These are phyloP conservation scores for Bubo scandiacus DNA, from an alignment of 2,113 vertebrate species.

Conservation along the genomic window DNA sequence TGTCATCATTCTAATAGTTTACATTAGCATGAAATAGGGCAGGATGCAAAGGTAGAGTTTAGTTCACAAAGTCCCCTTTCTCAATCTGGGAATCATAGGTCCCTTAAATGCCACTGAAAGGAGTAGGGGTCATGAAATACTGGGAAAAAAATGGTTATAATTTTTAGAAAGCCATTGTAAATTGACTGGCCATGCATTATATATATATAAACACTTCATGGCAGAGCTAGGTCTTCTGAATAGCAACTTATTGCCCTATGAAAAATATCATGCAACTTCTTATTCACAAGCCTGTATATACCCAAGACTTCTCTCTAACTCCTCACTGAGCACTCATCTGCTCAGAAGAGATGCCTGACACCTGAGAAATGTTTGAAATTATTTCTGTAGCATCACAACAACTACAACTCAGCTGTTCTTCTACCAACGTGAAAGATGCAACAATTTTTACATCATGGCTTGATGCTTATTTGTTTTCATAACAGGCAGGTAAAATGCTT, in stretches of 20 bases:
- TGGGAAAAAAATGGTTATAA: background rate
- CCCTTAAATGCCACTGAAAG: background rate
- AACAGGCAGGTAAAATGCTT: background rate
- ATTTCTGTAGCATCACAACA: background rate
- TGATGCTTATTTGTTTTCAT: background rate
- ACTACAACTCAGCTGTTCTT: background rate
- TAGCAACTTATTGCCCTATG: background rate
- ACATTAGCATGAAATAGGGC: background rate
- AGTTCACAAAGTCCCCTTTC: background rate
- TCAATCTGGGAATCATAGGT: background rate
- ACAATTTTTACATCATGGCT: background rate
- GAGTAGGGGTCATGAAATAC: background rate
- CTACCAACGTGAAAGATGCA: background rate
- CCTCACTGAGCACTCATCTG: background rate
- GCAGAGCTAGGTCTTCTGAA: background rate
- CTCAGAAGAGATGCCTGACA: background rate
- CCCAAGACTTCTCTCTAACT: background rate
- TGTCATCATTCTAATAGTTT: background rate
- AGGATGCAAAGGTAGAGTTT: background rate
- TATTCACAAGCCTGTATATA: background rate
- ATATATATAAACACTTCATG: background rate
- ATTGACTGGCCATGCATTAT: background rate
- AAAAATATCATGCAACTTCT: background rate
- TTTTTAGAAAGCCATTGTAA: background rate
- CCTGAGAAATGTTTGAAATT: background rate